These are phyloP conservation scores for Amphiprion ocellaris DNA, from an alignment of 2,113 vertebrate genomes.

Conservation along the genomic window DNA sequence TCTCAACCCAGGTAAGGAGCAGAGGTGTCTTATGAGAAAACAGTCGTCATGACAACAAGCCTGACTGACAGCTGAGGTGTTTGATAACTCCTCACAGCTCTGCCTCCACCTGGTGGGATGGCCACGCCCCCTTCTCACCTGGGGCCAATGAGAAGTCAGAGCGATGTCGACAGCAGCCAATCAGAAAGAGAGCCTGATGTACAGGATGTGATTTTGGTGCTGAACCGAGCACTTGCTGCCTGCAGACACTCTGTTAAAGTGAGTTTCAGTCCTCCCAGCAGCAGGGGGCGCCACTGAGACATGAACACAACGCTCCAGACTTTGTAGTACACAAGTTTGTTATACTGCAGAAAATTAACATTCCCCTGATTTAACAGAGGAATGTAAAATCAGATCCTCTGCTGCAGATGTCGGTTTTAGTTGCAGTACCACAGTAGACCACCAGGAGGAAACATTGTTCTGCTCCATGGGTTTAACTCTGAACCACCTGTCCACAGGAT, in stretches of 20 bases:
- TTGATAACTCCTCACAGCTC: conserved; percentile 13
- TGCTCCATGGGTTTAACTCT: too few relatives aligned
- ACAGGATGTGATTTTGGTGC: conserved; percentile 80
- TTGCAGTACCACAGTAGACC: too few relatives aligned
- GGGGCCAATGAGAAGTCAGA: conserved; percentile 37
- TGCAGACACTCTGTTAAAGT: conserved; percentile 87
- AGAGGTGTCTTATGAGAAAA: not conserved
- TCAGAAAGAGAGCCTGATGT: conserved; percentile 76
- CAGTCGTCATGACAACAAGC: not conserved
- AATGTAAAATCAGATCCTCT: too few relatives aligned
- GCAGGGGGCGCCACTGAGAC: not conserved
- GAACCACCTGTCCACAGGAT: conserved; percentile 79
- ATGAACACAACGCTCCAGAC: not conserved
- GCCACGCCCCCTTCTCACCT: conserved; percentile 28
- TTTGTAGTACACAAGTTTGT: too few relatives aligned
- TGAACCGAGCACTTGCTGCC: conserved; percentile 81
- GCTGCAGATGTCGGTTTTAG: too few relatives aligned
- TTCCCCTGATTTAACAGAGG: too few relatives aligned
- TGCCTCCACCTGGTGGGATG: conserved; percentile 21
- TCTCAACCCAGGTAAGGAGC: conserved; percentile 29
- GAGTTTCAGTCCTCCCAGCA: conserved; percentile 28
- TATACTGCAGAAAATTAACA: too few relatives aligned
- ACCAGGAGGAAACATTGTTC: too few relatives aligned
- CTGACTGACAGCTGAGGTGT: not conserved
- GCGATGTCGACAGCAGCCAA: conserved; percentile 35